These are phyloP conservation scores for Alca torda DNA, from an alignment of 2,797 vertebrate species.

Conservation along the genomic window DNA sequence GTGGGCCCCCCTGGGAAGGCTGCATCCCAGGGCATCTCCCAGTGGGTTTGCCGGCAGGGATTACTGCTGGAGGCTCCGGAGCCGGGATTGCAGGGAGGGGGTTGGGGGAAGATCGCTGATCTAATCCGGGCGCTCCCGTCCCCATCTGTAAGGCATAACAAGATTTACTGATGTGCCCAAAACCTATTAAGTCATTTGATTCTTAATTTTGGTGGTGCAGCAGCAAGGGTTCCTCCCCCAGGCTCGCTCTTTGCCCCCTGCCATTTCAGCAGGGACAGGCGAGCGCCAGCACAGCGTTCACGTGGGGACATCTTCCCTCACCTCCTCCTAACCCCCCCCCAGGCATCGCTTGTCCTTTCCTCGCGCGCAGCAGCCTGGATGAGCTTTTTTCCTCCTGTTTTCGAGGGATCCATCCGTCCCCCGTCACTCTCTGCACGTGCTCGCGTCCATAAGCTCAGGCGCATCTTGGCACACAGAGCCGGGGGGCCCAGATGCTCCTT, in stretches of 20 bases:
- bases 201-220: not conserved
- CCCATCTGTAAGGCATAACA: not conserved
- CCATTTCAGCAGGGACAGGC: not conserved
- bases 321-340: not conserved
- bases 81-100: not conserved
- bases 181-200: not conserved
- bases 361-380: not conserved
- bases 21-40: not conserved
- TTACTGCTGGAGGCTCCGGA: not conserved
- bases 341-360: not conserved
- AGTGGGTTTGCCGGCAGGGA: not conserved
- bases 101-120: not conserved
- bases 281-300: not conserved
- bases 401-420: not conserved
- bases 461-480: not conserved
- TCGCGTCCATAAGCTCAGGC: accelerated
- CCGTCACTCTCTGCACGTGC: accelerated
- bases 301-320: not conserved
- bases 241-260: not conserved
- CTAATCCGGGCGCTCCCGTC: not conserved
- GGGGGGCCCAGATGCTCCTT: not conserved
- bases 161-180: not conserved
- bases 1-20: accelerated
- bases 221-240: accelerated
- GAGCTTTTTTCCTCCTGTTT: not conserved